Evolutionary conservation across 2,113 vertebrate genomes (phyloP).

Genomic region (Cavia porcellus): DNA sequence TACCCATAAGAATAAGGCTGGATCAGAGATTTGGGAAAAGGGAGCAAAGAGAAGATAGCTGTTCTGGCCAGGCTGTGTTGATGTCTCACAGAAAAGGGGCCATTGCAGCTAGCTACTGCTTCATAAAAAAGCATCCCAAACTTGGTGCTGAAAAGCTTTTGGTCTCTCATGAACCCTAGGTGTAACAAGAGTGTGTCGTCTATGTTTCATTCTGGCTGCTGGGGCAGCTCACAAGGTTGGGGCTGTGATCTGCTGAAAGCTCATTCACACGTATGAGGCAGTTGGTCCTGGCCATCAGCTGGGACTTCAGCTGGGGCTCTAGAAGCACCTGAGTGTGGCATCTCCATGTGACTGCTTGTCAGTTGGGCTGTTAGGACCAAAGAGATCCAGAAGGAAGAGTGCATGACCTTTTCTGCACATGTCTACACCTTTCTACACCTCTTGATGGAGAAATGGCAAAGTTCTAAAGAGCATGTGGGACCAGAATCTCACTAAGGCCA

Average conservation of each 20-base stretch:
- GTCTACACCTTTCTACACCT: not conserved
- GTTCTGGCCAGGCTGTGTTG: not conserved
- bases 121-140: not conserved
- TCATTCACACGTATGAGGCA: too few species aligned
- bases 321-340: not conserved
- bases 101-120: not conserved
- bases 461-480: not conserved
- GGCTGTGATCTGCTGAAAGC: not conserved
- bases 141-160: not conserved
- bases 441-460: not conserved
- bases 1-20: not conserved
- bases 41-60: not conserved
- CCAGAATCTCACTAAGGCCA: not conserved
- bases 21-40: not conserved
- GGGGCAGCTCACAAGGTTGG: not conserved
- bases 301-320: not conserved
- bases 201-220: not conserved
- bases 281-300: not conserved
- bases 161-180: not conserved
- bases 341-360: not conserved
- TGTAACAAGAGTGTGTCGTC: not conserved
- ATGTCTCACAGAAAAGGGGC: not conserved
- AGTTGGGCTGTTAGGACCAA: not conserved
- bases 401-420: not conserved
- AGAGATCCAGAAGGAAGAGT: not conserved